Base-by-base conservation (phyloP, 2,113 vertebrate genomes). In the Pionites leucogaster region DNA sequence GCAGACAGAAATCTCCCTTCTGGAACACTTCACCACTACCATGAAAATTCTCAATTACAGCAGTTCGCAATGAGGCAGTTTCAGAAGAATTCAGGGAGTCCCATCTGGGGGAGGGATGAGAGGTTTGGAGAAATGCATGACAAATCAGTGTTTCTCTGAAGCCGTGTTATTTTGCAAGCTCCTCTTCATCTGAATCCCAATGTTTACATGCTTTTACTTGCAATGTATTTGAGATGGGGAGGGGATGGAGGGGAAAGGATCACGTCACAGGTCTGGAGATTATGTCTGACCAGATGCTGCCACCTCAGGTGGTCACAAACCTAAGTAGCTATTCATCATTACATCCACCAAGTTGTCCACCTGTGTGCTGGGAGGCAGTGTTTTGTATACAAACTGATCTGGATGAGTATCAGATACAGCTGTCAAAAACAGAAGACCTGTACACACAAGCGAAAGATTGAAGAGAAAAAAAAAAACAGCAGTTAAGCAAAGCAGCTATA, bases 321-420 rank as follows among this genome's bases (percentile, higher is more conserved):
- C 98, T 99, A 99, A 98, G 96, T 98, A 99, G 98, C 98, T 99
- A 98, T 98, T 98, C 97, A 98, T 98, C 96, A 96, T 97, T 98
- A 98, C 93, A 97, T 98, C 98, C 67, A 97, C 92, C 71, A 93
- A 70, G 75, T 86, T 97, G 96, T 95, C 93, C 95, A 95, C 91
- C 96, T 82, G 96, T 86, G 92, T 94, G 96, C 92, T 91, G 76
- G 98, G 97, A 95, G 98, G 98, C 96, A 97, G 92, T 37, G 98
- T 98, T 98, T 98, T 98, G 97, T 98, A 98, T 78, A 98, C 97
- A 98, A 99, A 98, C 97, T 98, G 98, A 98, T 98, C 98, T 16
- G 97, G 98, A 92, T 98, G 96, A 95, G 97, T 97, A 92, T 96
- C 98, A 95, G 98, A 98, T 80, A 98, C 88, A 96, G 98, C 98